Evolutionary conservation across 2,888 invertebrate species (phyloP), one percentile per base, ranked within the genome.

Genomic region (Chironomus tentans): DNA sequence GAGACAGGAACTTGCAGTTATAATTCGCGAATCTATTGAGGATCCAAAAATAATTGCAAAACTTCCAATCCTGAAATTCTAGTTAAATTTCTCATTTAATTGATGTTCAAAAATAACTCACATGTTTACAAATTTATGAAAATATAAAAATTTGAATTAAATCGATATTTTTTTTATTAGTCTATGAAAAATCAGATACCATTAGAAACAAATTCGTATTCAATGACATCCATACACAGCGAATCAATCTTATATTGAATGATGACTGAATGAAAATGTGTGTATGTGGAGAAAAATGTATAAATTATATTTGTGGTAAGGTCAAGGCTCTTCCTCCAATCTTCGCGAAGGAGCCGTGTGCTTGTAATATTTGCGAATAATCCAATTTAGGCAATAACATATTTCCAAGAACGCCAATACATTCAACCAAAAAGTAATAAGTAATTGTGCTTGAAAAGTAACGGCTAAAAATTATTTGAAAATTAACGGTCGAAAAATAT

Each of bases 241-340:
- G 98, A 97, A 69, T 98, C 98, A 82, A 97, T 96, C 90, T 98
- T 97, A 83, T 97, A 97, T 83, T 97, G 96, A 72, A 96, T 89
- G 78, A 99, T 93, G 62, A 97, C 92, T 71, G 92, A 90, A 84
- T 99, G 98, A 85, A 98, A 98, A 81, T 94, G 93, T 80, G 93
- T 91, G 82, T 97, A 98, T 61, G 94, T 93, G 12, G 98, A 98
- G 82, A 99, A 96, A 85, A 98, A 98, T 80, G 95, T 94, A 83
- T 96, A 95, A 78, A 97, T 92, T 81, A 99, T 94, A 84, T 97
- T 97, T 79, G 96, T 97, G 80, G 97, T 95, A 77, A 99, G 85
- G 83, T 98, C 97, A 81, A 97, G 92, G 83, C 95, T 98, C 82
- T 94, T 91, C 13, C 94, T 94, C 94, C 97, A 98, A 85, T 99